Conservation (phyloP, 1,140 invertebrate species). For the Bursaphelenchus mucronatus region DNA sequence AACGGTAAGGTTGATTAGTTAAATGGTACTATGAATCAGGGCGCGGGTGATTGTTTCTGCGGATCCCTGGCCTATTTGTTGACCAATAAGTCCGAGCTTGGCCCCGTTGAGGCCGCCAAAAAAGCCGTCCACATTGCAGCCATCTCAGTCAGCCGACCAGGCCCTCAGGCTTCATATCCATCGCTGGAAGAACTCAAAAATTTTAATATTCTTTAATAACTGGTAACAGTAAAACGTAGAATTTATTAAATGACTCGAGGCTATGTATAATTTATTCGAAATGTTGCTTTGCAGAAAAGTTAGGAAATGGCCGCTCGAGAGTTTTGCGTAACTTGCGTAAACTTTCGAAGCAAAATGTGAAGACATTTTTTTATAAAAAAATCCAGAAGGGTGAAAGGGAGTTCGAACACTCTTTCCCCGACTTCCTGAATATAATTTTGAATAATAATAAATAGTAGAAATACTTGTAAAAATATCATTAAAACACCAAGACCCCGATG, state of each 20-base stretch:
- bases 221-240: no score
- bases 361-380: neutral
- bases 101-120: conserved; percentile 23
- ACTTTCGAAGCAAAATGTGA: neutral
- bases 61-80: conserved; percentile 47
- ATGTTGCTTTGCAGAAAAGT: neutral
- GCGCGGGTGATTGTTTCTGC: conserved; percentile 49
- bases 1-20: conserved; percentile 25
- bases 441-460: no score
- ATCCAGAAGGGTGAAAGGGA: neutral
- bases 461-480: no score
- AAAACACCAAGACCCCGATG: no score
- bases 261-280: neutral
- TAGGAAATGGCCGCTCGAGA: neutral
- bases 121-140: conserved; percentile 42
- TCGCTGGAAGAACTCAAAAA: conserved; percentile 41
- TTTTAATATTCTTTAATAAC: conserved; percentile 21
- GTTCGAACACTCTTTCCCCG: no score
- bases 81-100: conserved; percentile 21
- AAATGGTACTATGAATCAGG: conserved; percentile 27
- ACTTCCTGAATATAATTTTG: no score
- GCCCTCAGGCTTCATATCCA: conserved; percentile 45
- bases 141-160: conserved; percentile 41
- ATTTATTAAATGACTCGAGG: conserved; percentile 1
- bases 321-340: conserved; percentile 4